These are phyloP conservation scores for Vireo altiloquus DNA, from an alignment of 2,113 vertebrate species.

Conservation along the genomic window DNA sequence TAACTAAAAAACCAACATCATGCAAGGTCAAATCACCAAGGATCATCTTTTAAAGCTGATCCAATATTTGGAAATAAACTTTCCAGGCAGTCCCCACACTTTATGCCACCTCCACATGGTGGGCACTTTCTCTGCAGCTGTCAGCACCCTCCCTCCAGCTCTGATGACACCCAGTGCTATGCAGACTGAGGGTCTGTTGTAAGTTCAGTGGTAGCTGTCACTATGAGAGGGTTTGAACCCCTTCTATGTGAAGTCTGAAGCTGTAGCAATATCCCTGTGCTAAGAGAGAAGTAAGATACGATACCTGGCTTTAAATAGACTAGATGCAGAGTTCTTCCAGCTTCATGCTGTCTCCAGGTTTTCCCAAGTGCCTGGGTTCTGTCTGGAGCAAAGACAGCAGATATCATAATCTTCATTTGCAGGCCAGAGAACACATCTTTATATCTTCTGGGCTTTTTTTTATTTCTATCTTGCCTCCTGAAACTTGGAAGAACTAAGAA, in stretches of 20 bases:
- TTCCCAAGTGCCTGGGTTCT: background rate
- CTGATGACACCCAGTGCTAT: background rate
- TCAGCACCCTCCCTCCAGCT: background rate
- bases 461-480: background rate
- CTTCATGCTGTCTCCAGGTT: background rate
- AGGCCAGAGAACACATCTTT: background rate
- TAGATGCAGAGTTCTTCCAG: background rate
- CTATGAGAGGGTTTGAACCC: background rate
- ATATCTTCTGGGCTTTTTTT: accelerated
- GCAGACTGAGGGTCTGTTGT: background rate
- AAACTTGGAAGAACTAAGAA: background rate
- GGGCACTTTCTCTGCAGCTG: background rate
- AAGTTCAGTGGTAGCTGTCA: background rate
- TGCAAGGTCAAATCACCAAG: background rate
- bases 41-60: background rate
- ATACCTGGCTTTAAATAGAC: background rate
- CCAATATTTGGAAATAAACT: background rate
- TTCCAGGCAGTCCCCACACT: background rate
- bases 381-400: background rate
- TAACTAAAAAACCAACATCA: background rate
- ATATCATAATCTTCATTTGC: background rate
- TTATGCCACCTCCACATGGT: background rate
- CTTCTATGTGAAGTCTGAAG: background rate
- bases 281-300: background rate
- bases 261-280: background rate